Base-by-base conservation (phyloP, 2,888 invertebrate genomes). In the Drosophila histrio region DNA sequence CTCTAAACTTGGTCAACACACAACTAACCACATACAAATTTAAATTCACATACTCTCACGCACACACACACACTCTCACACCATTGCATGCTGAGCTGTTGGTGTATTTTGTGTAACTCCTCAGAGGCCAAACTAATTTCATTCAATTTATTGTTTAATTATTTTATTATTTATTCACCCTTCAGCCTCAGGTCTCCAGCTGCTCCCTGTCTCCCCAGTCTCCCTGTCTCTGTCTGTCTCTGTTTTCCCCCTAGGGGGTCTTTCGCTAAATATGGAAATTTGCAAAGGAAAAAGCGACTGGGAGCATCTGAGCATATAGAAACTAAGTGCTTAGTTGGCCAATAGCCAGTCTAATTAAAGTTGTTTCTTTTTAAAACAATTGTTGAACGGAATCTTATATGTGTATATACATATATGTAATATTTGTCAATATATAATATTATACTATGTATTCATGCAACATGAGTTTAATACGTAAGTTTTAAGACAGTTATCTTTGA, bases 131-230 rank as follows among this genome's bases (percentile, higher is more conserved):
- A 74, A 85, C 82, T 70, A 79, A 87, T 85, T 87, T 86, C 77
- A 85, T 82, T 83, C 65, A 87, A 85, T 86, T 83, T 85, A 83
- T 82, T 82, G 79, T 74, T 86, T 88, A 88, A 86, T 86, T 86
- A 75, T 77, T 83, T 86, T 83, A 77, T 83, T 77, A 86, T 86
- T 87, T 77, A 80, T 86, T 61, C 72, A 74, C 69, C 70, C 72
- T 64, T 66, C 73, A 57, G 41, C 34, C 28, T 57, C 64, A 50
- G 53, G 24, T 32, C 47, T 59, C 61, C 61, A 81, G 77, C 71
- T 72, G 72, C 58, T 76, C 44, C 53, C 49, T 2, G 43, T 7
- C 34, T 34, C 57, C 26, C 32, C 13, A 15, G 22, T 22, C 13
- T n/a, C 26, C 52, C 62, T 32, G 2, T 28, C 38, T 38, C 13